Evolutionary conservation across 2,113 vertebrate genomes (phyloP).

Genomic region (Chiloscyllium plagiosum): DNA sequence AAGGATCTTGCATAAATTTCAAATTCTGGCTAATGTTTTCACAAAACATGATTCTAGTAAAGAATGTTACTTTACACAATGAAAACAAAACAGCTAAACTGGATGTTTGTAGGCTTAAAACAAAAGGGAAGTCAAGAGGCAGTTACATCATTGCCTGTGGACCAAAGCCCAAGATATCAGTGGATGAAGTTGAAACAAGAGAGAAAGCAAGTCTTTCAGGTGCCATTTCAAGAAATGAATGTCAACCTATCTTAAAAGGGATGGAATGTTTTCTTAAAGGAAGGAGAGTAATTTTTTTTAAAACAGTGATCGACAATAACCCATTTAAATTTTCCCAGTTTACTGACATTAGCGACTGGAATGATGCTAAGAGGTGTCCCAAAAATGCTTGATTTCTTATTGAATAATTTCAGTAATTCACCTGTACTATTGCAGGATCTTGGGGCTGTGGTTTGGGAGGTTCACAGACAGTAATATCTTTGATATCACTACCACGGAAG

Average conservation of each 20-base stretch:
- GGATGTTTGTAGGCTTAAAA: neutral
- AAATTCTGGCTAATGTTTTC: neutral
- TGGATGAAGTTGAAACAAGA: neutral
- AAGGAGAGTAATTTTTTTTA: neutral
- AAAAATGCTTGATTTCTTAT: neutral
- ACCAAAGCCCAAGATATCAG: neutral
- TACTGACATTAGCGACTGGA: neutral
- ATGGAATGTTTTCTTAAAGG: neutral
- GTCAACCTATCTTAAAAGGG: neutral
- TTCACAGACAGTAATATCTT: conserved; percentile 87
- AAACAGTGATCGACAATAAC: neutral
- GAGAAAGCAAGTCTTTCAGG: neutral
- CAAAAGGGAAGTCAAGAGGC: neutral
- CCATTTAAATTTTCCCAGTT: neutral
- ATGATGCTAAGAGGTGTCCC: neutral
- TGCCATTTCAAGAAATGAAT: neutral
- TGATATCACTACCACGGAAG: conserved; percentile 92
- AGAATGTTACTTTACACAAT: neutral
- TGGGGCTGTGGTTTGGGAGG: conserved; percentile 79
- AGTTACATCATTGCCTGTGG: neutral
- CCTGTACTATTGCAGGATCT: conserved; percentile 93
- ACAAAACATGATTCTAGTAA: neutral
- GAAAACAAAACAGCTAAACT: neutral
- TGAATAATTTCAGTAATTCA: conserved; percentile 44
- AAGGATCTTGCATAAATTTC: neutral